Conservation (phyloP, 2,113 vertebrate genomes). For the Brienomyrus longianalis region DNA sequence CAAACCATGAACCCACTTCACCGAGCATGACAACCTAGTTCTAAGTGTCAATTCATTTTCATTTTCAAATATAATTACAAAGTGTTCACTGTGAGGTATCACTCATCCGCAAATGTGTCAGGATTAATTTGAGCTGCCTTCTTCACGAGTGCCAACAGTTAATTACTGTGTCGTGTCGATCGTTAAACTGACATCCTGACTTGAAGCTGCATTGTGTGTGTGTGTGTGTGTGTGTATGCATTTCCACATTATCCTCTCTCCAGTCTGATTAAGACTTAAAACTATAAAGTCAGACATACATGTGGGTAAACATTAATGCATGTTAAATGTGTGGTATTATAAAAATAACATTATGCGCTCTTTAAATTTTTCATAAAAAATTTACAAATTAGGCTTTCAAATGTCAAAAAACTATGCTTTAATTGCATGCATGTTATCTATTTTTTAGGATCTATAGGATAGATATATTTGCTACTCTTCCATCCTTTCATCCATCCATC, state of each 20-base stretch:
- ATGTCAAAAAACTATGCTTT: neutral
- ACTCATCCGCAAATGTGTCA: conserved; percentile 96
- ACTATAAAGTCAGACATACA: neutral
- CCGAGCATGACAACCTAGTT: conserved; percentile 98
- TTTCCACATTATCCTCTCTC: neutral
- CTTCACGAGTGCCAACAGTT: conserved; percentile 89
- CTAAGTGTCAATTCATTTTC: conserved; percentile 99
- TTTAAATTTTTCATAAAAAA: neutral
- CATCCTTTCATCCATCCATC: neutral
- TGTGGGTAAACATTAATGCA: neutral
- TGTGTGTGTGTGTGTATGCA: neutral
- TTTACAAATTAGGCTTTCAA: neutral
- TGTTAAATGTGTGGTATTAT: neutral
- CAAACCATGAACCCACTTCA: conserved; percentile 80
- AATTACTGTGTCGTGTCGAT: conserved; percentile 93
- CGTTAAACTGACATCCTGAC: conserved; percentile 87
- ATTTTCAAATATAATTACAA: conserved; percentile 99
- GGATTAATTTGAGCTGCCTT: conserved; percentile 95
- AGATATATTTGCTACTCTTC: neutral
- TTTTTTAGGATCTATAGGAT: neutral
- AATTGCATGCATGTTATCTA: neutral
- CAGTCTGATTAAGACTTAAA: neutral
- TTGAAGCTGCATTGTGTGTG: conserved; percentile 94
- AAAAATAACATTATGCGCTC: neutral
- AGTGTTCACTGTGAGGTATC: conserved; percentile 99